Evolutionary conservation across 53 echinoderm and acorn worm species (phyloP).

Genomic region (Luidia sarsii): DNA sequence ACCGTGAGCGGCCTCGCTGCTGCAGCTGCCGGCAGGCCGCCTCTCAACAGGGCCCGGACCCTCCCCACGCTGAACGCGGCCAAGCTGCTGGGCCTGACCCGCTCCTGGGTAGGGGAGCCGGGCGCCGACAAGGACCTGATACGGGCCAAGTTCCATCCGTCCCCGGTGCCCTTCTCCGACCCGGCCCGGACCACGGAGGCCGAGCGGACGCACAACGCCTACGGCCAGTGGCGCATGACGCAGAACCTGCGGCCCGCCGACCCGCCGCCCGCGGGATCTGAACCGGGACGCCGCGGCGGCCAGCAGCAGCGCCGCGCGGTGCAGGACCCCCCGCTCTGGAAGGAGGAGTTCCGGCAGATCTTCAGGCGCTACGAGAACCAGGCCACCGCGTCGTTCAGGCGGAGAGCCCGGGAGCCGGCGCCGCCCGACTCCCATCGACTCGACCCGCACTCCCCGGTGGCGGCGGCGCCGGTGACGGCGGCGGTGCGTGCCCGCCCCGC

Average conservation of each 20-base stretch:
- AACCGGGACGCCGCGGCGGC: too few species aligned
- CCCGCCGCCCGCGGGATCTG: too few species aligned
- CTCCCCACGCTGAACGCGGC: conserved; percentile 33
- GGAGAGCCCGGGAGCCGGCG: conserved; percentile 38
- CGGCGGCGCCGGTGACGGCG: too few species aligned
- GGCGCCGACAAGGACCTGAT: conserved; percentile 34
- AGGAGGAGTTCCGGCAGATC: conserved; percentile 63
- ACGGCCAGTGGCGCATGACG: conserved; percentile 22
- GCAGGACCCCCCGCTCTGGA: conserved; percentile 19
- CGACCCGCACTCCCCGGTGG: not conserved
- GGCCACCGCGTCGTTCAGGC: conserved; percentile 71
- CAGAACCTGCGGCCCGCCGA: conserved; percentile 6
- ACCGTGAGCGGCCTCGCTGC: not conserved
- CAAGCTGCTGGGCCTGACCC: conserved; percentile 43
- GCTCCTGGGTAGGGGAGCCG: conserved; percentile 35
- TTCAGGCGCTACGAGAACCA: conserved; percentile 80
- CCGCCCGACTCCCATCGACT: too few species aligned
- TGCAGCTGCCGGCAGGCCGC: not conserved
- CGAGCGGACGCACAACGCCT: conserved; percentile 28
- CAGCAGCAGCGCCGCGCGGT: not conserved
- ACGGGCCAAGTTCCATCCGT: conserved; percentile 53
- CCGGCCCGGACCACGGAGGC: conserved; percentile 20
- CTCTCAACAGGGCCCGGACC: conserved; percentile 19
- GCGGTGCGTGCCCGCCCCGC: not conserved
- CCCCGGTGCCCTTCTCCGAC: conserved; percentile 47